Conservation (phyloP, 2,888 invertebrate species). For the Rugalucina vietnamica region DNA sequence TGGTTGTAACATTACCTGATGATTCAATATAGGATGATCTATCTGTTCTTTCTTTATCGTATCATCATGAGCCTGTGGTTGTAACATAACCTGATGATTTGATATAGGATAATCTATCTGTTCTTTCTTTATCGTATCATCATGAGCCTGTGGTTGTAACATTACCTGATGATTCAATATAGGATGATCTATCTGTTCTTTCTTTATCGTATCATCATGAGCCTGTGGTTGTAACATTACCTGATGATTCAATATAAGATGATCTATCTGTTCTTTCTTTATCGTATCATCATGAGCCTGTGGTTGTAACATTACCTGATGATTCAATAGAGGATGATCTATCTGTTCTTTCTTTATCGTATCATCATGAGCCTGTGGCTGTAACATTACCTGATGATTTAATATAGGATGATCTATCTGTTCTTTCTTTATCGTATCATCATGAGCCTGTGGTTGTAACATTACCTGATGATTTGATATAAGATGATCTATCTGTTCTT, state of each 20-base stretch:
- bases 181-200: conserved; percentile 5
- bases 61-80: neutral
- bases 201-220: conserved; percentile 3
- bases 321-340: neutral
- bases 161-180: neutral
- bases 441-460: neutral
- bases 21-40: neutral
- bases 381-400: neutral
- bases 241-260: neutral
- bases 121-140: conserved; percentile 3
- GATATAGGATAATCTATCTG: neutral
- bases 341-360: conserved; percentile 5
- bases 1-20: neutral
- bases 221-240: neutral
- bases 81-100: neutral
- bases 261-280: conserved; percentile 10
- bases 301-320: neutral
- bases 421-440: conserved; percentile 3
- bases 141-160: neutral
- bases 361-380: neutral
- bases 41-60: conserved; percentile 5
- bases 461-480: neutral
- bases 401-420: neutral
- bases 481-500: conserved; percentile 2
- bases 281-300: neutral